phyloP scores from a whole-genome alignment of 1,140 invertebrate genomes.

The Ganaspis sp. region DNA sequence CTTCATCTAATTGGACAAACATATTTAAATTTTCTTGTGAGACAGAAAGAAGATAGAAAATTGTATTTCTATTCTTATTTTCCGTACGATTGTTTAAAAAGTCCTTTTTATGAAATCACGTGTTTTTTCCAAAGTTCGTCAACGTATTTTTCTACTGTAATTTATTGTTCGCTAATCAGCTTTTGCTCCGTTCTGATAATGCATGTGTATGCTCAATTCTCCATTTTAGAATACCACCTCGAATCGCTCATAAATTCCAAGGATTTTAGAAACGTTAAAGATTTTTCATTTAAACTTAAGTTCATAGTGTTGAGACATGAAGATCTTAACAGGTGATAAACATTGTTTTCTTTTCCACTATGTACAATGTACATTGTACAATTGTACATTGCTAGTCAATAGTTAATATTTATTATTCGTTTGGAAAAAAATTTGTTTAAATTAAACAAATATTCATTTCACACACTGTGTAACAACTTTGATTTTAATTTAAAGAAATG shows the following conservation, averaged over 20 bases:
- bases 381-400: too few relatives aligned
- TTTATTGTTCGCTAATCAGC: slow-evolving; percentile 72
- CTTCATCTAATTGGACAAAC: background rate
- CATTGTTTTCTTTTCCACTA: too few relatives aligned
- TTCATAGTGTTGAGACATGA: background rate
- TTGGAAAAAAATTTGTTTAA: too few relatives aligned
- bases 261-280: background rate
- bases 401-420: too few relatives aligned
- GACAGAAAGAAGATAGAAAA: background rate
- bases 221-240: slow-evolving; percentile 64
- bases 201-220: slow-evolving; percentile 72
- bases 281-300: background rate
- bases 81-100: slow-evolving; percentile 72
- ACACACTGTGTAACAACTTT: too few relatives aligned
- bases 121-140: slow-evolving; percentile 71
- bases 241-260: background rate
- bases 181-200: slow-evolving; percentile 71
- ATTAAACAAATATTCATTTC: too few relatives aligned
- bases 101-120: slow-evolving; percentile 73
- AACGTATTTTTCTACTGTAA: slow-evolving; percentile 62
- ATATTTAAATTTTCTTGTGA: too few relatives aligned
- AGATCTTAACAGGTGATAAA: background rate
- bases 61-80: slow-evolving; percentile 52
- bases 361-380: too few relatives aligned
- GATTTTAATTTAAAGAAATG: too few relatives aligned